Evolutionary conservation across 2,113 vertebrate species (phyloP).

Genomic region (Miniopterus natalensis): DNA sequence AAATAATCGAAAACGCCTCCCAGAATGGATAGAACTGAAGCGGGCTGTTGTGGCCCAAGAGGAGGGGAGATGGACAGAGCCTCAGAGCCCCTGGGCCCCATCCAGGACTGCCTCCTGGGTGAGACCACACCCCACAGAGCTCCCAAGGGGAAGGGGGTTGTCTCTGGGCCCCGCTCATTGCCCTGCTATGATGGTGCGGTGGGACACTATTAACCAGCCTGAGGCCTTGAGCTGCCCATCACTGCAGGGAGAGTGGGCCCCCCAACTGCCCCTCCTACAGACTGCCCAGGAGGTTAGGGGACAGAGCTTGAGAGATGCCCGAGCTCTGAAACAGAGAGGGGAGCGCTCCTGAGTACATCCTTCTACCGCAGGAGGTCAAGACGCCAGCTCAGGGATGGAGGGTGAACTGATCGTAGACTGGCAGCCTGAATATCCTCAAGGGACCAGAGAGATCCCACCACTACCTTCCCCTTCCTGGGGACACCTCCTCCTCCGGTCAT

Average conservation of each 20-base stretch:
- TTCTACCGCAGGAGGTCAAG: not conserved
- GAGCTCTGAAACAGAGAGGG: not conserved
- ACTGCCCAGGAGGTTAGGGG: not conserved
- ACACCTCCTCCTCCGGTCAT: not conserved
- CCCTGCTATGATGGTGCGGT: not conserved
- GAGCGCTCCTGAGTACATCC: not conserved
- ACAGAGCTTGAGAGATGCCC: not conserved
- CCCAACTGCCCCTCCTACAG: not conserved
- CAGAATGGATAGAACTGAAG: not conserved
- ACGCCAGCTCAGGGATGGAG: not conserved
- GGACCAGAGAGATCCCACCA: not conserved
- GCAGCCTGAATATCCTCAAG: too few species aligned
- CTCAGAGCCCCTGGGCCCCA: not conserved
- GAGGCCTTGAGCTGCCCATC: not conserved
- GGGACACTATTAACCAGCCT: not conserved
- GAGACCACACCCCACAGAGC: not conserved
- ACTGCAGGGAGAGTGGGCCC: not conserved
- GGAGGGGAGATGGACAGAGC: not conserved
- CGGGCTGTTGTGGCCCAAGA: not conserved
- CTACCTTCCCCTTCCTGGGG: not conserved
- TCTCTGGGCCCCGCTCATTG: not conserved
- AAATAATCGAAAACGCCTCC: conserved; percentile 41
- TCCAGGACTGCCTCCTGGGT: not conserved
- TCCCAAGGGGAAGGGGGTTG: not conserved
- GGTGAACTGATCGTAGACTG: not conserved